phyloP scores from a whole-genome alignment of 2,113 vertebrate species.

The Otocyon megalotis region DNA sequence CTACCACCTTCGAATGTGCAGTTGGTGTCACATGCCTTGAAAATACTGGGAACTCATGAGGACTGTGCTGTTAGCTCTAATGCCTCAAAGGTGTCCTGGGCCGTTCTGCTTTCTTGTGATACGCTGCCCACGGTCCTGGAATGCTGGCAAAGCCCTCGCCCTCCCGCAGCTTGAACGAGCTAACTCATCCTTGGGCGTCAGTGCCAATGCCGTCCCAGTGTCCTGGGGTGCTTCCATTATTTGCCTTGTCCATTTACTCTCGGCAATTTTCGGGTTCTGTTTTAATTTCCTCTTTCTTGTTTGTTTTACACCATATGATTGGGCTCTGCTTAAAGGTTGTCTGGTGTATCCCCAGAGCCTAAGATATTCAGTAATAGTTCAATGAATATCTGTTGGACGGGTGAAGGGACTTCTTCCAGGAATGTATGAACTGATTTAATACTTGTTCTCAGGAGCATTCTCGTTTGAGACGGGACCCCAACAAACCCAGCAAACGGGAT shows the following conservation, averaged over 20 bases:
- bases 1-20: neutral
- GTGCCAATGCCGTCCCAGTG: neutral
- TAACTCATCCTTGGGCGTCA: fast-evolving
- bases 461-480: neutral
- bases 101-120: no score
- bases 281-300: neutral
- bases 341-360: neutral
- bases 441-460: neutral
- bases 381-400: no score
- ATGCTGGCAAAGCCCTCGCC: no score
- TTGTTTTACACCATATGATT: neutral
- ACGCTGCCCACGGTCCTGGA: fast-evolving
- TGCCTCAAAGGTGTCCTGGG: neutral
- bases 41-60: neutral
- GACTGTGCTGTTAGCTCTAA: neutral
- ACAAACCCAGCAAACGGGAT: neutral
- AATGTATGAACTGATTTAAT: neutral
- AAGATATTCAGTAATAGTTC: neutral
- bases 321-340: neutral
- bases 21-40: neutral
- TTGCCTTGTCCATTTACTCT: fast-evolving
- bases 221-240: no score
- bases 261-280: neutral
- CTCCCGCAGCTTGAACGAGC: neutral
- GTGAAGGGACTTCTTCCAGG: neutral